Conservation (phyloP, 2,888 invertebrate species). For the Luperina nickerlii region DNA sequence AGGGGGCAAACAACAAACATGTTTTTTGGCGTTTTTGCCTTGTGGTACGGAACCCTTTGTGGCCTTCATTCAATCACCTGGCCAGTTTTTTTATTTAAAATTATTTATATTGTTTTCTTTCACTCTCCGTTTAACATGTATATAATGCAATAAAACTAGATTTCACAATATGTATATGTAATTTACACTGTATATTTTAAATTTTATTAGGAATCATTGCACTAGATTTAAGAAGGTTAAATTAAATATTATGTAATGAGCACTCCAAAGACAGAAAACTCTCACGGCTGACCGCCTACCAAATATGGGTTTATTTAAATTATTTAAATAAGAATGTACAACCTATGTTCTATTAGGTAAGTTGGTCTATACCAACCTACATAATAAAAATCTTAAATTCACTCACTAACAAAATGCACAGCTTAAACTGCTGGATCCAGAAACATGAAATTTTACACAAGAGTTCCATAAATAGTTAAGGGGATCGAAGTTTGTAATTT, state of each 20-base stretch:
- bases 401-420: neutral
- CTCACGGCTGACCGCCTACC: constrained; percentile 12
- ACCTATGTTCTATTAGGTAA: too few relatives aligned
- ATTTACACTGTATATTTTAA: neutral
- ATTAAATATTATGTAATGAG: constrained; percentile 20
- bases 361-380: too few relatives aligned
- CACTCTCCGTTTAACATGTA: too few relatives aligned
- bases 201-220: neutral
- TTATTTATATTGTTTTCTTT: too few relatives aligned
- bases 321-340: neutral
- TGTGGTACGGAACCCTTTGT: too few relatives aligned
- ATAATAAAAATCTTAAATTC: neutral
- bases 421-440: neutral
- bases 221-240: constrained; percentile 8
- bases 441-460: neutral
- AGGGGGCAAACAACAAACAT: too few relatives aligned
- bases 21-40: too few relatives aligned
- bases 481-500: too few relatives aligned
- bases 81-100: too few relatives aligned
- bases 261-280: constrained; percentile 4
- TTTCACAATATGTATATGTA: neutral
- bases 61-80: too few relatives aligned
- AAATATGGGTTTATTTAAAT: neutral
- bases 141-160: neutral
- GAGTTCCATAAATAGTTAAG: neutral